A percentile compares a stretch with the other conserved stretches of the same genome.
Evolutionary conservation across 2,888 invertebrate species (phyloP).

Genomic region (Cheilosia vulpina): DNA sequence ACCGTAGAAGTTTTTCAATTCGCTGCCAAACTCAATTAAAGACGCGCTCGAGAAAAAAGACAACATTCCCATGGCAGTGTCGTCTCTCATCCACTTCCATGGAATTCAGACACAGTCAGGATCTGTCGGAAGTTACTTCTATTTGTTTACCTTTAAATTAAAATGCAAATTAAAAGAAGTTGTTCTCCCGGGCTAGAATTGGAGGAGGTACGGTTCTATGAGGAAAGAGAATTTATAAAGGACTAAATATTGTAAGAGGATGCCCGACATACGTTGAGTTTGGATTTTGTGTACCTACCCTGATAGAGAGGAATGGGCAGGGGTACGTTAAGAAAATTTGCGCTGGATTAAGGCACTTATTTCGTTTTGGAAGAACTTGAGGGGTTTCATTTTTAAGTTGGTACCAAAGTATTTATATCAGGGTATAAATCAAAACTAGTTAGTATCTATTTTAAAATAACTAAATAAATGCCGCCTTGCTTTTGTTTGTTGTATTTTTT

Average conservation of each 20-base stretch:
- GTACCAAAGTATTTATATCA: too few species aligned
- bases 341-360: too few species aligned
- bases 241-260: constrained; percentile 43
- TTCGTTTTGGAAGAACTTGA: too few species aligned
- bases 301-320: too few species aligned
- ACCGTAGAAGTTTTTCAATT: constrained; percentile 76
- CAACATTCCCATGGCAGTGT: constrained; percentile 48
- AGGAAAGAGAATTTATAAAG: constrained; percentile 24
- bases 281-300: too few species aligned
- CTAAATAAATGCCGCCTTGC: too few species aligned
- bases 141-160: constrained; percentile 75
- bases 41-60: constrained; percentile 46
- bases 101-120: constrained; percentile 39
- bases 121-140: constrained; percentile 63
- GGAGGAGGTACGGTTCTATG: not conserved
- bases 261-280: constrained; percentile 7
- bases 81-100: not conserved
- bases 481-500: too few species aligned
- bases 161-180: constrained; percentile 75
- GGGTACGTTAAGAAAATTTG: too few species aligned
- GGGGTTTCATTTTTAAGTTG: too few species aligned
- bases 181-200: constrained; percentile 55
- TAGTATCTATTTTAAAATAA: too few species aligned
- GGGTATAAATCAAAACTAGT: too few species aligned
- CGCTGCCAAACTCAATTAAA: constrained; percentile 74